phyloP scores from a whole-genome alignment of 2,797 vertebrate genomes.

The Catamblyrhynchus diadema region DNA sequence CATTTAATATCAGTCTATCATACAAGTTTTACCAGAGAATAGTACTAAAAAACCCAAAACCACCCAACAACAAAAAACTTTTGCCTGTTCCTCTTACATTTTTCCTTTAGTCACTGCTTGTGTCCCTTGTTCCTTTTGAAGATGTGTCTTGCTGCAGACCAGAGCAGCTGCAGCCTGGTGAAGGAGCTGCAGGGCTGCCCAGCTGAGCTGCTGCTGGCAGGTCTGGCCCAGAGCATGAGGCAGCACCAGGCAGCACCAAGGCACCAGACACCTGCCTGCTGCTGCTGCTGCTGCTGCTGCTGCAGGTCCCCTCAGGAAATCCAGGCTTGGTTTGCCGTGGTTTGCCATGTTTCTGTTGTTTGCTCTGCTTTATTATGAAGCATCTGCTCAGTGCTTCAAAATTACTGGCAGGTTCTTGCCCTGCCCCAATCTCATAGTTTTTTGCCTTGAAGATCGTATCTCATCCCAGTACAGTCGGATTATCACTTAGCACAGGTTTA shows the following conservation, averaged over 20 bases:
- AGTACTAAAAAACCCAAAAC: rapidly evolving
- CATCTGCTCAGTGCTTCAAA: neutral
- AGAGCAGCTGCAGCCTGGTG: neutral
- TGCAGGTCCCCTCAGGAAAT: neutral
- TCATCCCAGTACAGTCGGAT: neutral
- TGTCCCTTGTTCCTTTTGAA: rapidly evolving
- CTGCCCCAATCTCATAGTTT: rapidly evolving
- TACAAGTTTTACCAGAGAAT: neutral
- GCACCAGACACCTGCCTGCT: neutral
- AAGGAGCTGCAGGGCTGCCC: neutral
- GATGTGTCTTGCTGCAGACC: neutral
- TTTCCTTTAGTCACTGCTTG: neutral
- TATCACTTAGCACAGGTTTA: neutral
- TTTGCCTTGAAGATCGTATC: neutral
- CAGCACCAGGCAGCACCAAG: neutral
- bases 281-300: neutral
- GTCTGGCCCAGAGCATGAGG: neutral
- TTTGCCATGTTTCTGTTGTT: neutral
- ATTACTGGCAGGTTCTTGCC: neutral
- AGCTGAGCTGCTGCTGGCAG: neutral
- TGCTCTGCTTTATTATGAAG: neutral
- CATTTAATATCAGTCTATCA: neutral
- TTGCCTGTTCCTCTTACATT: neutral
- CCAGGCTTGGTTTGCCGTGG: neutral
- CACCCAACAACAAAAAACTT: neutral